Conservation (phyloP, 2,888 invertebrate species). For the Euphydryas editha region DNA sequence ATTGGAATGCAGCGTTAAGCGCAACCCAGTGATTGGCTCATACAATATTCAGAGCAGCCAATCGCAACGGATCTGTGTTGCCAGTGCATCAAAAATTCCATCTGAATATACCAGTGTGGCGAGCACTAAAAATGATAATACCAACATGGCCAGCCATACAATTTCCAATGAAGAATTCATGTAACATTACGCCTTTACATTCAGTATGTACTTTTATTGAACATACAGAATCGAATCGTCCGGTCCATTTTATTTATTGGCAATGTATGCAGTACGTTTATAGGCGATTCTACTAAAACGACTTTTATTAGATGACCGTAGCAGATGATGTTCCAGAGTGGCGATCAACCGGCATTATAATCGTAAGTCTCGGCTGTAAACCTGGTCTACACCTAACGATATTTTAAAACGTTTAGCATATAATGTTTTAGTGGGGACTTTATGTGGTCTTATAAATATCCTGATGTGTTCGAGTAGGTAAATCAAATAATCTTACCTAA, state of each 20-base stretch:
- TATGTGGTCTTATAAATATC: not conserved
- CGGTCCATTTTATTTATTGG: constrained; percentile 75
- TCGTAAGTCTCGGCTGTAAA: constrained; percentile 15
- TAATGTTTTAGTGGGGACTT: not conserved
- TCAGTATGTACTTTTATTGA: constrained; percentile 79
- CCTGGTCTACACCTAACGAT: constrained; percentile 9
- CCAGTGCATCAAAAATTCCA: constrained; percentile 85
- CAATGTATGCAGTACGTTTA: constrained; percentile 54
- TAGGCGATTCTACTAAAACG: constrained; percentile 51
- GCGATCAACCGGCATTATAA: constrained; percentile 27
- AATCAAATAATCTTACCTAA: not conserved
- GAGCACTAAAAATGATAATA: constrained; percentile 84
- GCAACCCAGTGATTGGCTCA: constrained; percentile 81
- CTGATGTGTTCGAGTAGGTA: not conserved
- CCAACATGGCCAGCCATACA: constrained; percentile 78
- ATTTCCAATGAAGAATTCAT: constrained; percentile 83
- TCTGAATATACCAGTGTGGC: constrained; percentile 82
- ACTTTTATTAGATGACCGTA: constrained; percentile 49
- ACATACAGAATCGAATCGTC: constrained; percentile 67
- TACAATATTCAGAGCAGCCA: constrained; percentile 82
- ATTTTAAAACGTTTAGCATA: constrained; percentile 13
- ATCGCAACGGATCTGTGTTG: constrained; percentile 80
- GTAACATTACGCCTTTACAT: constrained; percentile 73
- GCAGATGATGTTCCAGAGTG: constrained; percentile 33
- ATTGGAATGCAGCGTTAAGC: constrained; percentile 82